Conservation (phyloP, 2,113 vertebrate species). For the Ramphastos sulfuratus region DNA sequence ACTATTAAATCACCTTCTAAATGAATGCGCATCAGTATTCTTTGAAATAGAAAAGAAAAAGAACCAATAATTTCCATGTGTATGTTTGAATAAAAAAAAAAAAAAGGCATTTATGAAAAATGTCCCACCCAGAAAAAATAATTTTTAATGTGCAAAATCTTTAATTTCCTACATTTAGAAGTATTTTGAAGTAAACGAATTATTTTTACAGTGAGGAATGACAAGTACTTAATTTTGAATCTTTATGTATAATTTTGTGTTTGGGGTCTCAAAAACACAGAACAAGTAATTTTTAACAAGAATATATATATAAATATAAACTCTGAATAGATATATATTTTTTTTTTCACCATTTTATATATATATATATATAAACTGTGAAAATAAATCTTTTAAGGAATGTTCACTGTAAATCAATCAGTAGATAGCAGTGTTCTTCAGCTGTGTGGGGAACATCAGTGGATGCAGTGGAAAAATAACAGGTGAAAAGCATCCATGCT, state of each 20-base stretch:
- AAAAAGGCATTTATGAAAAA: not conserved
- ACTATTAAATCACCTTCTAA: not conserved
- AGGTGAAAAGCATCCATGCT: not conserved
- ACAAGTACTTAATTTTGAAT: not conserved
- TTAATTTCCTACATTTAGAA: not conserved
- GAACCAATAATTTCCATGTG: not conserved
- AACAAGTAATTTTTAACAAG: not conserved
- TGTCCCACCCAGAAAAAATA: not conserved
- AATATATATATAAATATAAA: not conserved
- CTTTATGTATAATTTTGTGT: not conserved
- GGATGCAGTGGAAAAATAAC: not conserved
- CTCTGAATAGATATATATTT: no score
- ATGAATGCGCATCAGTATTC: not conserved
- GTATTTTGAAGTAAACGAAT: not conserved
- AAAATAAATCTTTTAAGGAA: not conserved
- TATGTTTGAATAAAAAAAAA: not conserved
- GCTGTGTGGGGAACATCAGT: not conserved
- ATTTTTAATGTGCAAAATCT: not conserved
- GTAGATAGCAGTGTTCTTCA: not conserved
- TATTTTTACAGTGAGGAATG: not conserved
- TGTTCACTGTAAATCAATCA: not conserved
- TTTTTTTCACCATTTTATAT: no score
- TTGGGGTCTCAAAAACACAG: not conserved
- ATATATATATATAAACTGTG: no score
- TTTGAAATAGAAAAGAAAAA: not conserved